Conservation (phyloP, 2,113 vertebrate genomes). For the Epinephelus fuscoguttatus region DNA sequence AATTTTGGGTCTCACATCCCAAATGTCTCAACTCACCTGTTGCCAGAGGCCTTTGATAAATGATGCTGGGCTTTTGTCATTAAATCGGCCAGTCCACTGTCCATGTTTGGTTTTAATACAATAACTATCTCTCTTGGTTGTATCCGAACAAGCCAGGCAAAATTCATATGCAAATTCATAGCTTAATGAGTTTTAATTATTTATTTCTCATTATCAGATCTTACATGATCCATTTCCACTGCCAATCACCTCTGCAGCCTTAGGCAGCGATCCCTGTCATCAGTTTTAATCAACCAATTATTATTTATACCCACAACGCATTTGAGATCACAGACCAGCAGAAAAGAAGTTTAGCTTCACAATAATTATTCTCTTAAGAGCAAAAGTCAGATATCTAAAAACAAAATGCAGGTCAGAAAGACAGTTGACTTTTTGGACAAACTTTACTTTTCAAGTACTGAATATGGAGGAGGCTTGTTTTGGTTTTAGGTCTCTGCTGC, state of each 20-base stretch:
- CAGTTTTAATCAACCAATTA: slow-evolving; percentile 30
- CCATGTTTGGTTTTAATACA: slow-evolving; percentile 10
- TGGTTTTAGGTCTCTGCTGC: slow-evolving; percentile 5
- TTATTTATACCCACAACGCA: slow-evolving; percentile 25
- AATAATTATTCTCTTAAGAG: background rate
- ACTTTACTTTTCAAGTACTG: background rate
- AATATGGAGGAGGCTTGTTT: slow-evolving; percentile 10
- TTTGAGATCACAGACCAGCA: slow-evolving; percentile 11
- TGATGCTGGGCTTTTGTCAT: background rate
- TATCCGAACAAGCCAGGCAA: slow-evolving; percentile 9
- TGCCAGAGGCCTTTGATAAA: slow-evolving; percentile 41
- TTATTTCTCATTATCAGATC: slow-evolving; percentile 35
- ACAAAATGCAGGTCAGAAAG: background rate
- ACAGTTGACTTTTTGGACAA: background rate
- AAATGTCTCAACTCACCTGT: slow-evolving; percentile 47
- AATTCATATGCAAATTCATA: slow-evolving; percentile 3
- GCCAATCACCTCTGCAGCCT: background rate
- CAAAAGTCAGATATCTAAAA: background rate
- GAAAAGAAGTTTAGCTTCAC: background rate
- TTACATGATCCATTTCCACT: slow-evolving; percentile 2
- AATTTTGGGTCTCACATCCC: slow-evolving; percentile 20
- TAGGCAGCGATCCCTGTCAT: slow-evolving; percentile 14
- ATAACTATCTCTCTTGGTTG: slow-evolving; percentile 2
- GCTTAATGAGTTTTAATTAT: slow-evolving; percentile 34
- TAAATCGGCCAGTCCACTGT: slow-evolving; percentile 9